These are phyloP conservation scores for Leucophenga montana DNA, from an alignment of 2,888 invertebrate species.

Conservation along the genomic window DNA sequence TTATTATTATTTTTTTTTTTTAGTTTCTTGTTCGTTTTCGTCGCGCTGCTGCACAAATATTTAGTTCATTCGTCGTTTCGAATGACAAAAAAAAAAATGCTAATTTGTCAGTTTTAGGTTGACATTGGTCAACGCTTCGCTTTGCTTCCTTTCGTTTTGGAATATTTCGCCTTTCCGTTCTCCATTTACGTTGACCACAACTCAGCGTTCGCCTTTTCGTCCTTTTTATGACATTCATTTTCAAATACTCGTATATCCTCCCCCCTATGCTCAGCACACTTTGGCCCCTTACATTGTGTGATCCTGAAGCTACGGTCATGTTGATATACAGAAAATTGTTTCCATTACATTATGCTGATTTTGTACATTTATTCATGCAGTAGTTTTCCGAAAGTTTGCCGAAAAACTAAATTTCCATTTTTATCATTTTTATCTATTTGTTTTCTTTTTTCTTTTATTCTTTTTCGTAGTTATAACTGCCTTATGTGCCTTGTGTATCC, in stretches of 20 bases:
- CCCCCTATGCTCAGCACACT: too few relatives aligned
- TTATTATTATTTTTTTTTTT: too few relatives aligned
- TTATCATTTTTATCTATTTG: constrained; percentile 31
- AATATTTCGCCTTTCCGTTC: neutral
- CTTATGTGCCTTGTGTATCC: neutral
- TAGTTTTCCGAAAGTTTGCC: constrained; percentile 35
- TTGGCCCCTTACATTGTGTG: neutral
- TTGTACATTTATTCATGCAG: constrained; percentile 63
- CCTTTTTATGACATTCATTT: neutral
- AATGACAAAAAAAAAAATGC: constrained; percentile 61
- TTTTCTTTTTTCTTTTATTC: neutral
- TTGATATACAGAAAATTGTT: constrained; percentile 52
- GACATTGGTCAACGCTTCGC: constrained; percentile 57
- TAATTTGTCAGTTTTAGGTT: constrained; percentile 65
- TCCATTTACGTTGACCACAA: constrained; percentile 32
- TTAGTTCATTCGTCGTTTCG: constrained; percentile 50
- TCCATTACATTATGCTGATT: constrained; percentile 68
- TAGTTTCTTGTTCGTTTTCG: neutral
- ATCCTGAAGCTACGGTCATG: neutral
- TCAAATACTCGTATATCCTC: neutral
- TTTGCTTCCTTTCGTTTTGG: constrained; percentile 35
- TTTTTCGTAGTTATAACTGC: neutral
- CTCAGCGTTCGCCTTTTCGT: neutral
- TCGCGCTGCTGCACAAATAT: constrained; percentile 48
- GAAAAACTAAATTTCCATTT: constrained; percentile 32